Evolutionary conservation across 30 jellyfish, hydroid and myxozoan species (phyloP).

Genomic region (Calvadosia cruxmelitensis): DNA sequence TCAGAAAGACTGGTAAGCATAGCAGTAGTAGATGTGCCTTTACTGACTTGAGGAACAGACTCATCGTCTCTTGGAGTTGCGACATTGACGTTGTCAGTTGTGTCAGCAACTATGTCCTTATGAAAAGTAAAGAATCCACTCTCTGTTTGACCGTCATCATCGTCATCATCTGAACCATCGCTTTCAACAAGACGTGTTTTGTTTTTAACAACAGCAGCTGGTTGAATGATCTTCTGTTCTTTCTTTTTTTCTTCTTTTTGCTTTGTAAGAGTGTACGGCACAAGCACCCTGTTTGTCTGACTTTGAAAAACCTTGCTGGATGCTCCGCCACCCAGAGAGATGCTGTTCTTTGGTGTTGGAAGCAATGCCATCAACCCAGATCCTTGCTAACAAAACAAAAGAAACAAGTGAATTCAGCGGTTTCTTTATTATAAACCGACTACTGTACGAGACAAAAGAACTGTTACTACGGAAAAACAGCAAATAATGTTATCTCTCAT

Average conservation of each 20-base stretch:
- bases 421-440: too few species aligned
- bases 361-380: constrained; percentile 21
- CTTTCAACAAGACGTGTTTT: not conserved
- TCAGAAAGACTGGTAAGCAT: too few species aligned
- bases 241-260: not conserved
- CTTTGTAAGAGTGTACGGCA: constrained; percentile 28
- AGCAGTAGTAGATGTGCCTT: too few species aligned
- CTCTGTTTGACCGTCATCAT: not conserved
- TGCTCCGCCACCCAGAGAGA: constrained; percentile 16
- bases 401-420: too few species aligned
- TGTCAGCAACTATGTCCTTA: too few species aligned
- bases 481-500: too few species aligned
- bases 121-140: not conserved
- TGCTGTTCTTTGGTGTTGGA: constrained; percentile 25
- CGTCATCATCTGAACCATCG: not conserved
- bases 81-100: too few species aligned
- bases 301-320: constrained; percentile 2
- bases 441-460: too few species aligned
- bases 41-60: too few species aligned
- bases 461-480: too few species aligned
- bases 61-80: too few species aligned
- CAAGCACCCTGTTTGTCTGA: constrained; percentile 10
- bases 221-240: not conserved
- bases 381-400: not conserved
- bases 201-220: not conserved